A percentile compares a stretch with the other conserved stretches of the same genome.
Conservation (phyloP, 1,140 invertebrate genomes). For the Drosophila trapezifrons region DNA sequence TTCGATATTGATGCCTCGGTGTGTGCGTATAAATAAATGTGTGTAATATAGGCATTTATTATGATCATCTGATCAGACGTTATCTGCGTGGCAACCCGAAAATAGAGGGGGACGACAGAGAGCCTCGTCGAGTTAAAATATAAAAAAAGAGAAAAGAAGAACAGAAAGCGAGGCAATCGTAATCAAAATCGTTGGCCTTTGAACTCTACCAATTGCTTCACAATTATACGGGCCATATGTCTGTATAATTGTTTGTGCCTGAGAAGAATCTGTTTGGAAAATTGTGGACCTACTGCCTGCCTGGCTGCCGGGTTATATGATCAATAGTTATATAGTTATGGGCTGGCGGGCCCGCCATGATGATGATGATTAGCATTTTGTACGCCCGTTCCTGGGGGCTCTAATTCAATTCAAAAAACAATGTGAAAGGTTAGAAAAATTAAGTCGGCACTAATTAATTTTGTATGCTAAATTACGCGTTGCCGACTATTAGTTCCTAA, state of each 20-base stretch:
- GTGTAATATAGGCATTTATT: not conserved
- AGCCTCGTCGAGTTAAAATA: not conserved
- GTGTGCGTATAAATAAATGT: slow-evolving; percentile 11
- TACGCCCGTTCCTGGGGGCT: not conserved
- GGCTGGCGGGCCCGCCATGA: slow-evolving; percentile 20
- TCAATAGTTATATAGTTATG: slow-evolving; percentile 29
- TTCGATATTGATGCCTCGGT: slow-evolving; percentile 10
- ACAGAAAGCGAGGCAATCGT: slow-evolving; percentile 43
- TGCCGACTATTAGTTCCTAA: not conserved
- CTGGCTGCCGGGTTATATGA: slow-evolving; percentile 22
- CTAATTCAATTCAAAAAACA: slow-evolving; percentile 24
- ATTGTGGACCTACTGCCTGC: not conserved
- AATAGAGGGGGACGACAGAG: slow-evolving; percentile 1
- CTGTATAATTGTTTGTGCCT: not conserved
- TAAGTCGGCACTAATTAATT: slow-evolving; percentile 26
- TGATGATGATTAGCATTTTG: slow-evolving; percentile 25
- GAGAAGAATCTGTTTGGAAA: not conserved
- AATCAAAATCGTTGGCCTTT: slow-evolving; percentile 64
- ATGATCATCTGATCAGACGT: slow-evolving; percentile 1
- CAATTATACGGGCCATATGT: slow-evolving; percentile 16
- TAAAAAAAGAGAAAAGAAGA: not conserved
- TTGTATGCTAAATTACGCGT: slow-evolving; percentile 14
- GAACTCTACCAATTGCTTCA: slow-evolving; percentile 63
- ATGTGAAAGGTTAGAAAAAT: slow-evolving; percentile 34
- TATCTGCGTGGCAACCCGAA: slow-evolving; percentile 4